Evolutionary conservation across 1,140 invertebrate species (phyloP), one percentile per base, ranked within the genome.

Genomic region (Trichomalopsis sarcophagae): DNA sequence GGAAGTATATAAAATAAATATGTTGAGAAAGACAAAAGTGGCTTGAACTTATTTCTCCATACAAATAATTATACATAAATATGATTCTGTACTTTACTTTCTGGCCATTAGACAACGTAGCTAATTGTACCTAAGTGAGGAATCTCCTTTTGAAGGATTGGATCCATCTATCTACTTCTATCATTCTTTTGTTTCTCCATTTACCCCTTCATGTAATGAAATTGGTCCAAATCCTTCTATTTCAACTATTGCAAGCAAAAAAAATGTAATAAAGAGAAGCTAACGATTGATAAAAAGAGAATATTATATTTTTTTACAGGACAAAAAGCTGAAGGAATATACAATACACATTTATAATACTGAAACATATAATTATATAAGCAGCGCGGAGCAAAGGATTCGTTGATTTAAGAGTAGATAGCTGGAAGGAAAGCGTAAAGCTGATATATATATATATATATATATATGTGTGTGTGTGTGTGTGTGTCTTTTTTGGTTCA

Each of bases 1-100:
- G 77, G 23, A 44, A 50, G 68, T 50, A 78, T 78, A 69, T 77
- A 40, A 76, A 82, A 84, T 84, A 84, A 55, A 84, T 84, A 84
- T 69, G 75, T 84, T 82, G n/a, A 73, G 40, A 73, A 76, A 55
- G 9, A 21, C n/a, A 13, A 50, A 71, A 66, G 11, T 78, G 3
- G 10, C 10, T 36, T 6, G 4, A 17, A 23, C 66, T 68, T 68
- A 68, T 68, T 27, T 27, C 27, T 27, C 27, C 27, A 27, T 27
- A 27, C 27, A 27, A 27, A 27, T 27, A 27, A 27, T 76, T 76
- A 76, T 44, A 73, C 68, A 73, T 50, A 73, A 44, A 73, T 73
- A 80, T 69, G 78, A 50, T 81, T 40, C 23, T 68, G n/a, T 68
- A n/a, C 71, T 81, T 81, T 71, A 66, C 36, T 27, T 27, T 27